These are phyloP conservation scores for Nicator chloris DNA, from an alignment of 2,113 vertebrate species.

Conservation along the genomic window DNA sequence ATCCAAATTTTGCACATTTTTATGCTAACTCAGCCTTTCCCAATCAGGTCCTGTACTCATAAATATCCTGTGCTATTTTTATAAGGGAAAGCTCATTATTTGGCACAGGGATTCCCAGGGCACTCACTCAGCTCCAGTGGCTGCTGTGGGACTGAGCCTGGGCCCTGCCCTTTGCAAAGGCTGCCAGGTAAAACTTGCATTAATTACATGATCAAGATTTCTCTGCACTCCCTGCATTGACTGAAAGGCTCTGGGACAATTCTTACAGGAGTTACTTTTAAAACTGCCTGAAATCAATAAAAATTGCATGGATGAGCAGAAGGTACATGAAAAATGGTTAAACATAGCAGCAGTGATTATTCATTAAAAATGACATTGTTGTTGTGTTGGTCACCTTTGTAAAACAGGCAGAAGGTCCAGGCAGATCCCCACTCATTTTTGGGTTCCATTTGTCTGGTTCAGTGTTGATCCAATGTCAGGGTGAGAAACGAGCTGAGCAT, in stretches of 20 bases:
- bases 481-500: background rate
- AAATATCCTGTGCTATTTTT: background rate
- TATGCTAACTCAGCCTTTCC: conserved; percentile 23
- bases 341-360: background rate
- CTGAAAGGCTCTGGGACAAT: background rate
- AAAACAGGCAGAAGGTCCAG: background rate
- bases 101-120: background rate
- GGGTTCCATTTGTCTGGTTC: background rate
- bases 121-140: background rate
- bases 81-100: background rate
- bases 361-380: background rate
- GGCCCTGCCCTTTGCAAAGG: background rate
- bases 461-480: conserved; percentile 14
- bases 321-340: background rate
- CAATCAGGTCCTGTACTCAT: background rate
- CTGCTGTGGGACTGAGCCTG: background rate
- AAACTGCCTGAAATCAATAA: background rate
- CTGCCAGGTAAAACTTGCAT: background rate
- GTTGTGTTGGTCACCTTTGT: background rate
- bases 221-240: background rate
- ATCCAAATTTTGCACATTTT: conserved; percentile 9
- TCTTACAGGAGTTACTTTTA: background rate
- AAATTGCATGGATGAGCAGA: background rate
- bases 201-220: background rate
- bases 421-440: background rate